These are phyloP conservation scores for Rhynchonycteris naso DNA, from an alignment of 2,797 vertebrate genomes.

Conservation along the genomic window DNA sequence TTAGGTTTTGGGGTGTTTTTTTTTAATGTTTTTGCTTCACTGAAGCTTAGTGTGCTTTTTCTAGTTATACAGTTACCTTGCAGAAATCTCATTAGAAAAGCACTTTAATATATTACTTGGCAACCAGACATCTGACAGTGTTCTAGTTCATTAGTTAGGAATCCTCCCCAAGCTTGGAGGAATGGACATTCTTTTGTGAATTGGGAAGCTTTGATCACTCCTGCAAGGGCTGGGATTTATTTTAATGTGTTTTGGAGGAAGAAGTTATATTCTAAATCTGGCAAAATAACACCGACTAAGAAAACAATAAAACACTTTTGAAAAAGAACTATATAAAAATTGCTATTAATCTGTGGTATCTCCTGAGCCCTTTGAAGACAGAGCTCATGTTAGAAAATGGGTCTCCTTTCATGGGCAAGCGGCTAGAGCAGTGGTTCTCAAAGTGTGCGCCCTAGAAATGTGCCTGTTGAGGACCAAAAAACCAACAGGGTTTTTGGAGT, in stretches of 20 bases:
- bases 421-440: conserved; percentile 7
- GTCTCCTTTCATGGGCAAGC: conserved; percentile 68
- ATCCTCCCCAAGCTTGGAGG: conserved; percentile 28
- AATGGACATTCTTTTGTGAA: conserved; percentile 56
- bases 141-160: conserved; percentile 72
- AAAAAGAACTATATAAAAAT: conserved; percentile 28
- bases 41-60: conserved; percentile 71
- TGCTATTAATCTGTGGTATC: conserved; percentile 48
- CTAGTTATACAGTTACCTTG: conserved; percentile 73
- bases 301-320: conserved; percentile 23
- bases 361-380: conserved; percentile 73
- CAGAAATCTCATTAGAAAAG: conserved; percentile 74
- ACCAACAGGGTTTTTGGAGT: no score
- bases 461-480: no score
- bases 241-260: conserved; percentile 24
- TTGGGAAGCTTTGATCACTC: not conserved
- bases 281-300: conserved; percentile 57
- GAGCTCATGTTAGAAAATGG: conserved; percentile 60
- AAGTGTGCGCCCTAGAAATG: no score
- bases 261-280: not conserved
- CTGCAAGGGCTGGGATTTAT: conserved; percentile 44
- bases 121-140: conserved; percentile 59
- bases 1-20: conserved; percentile 50
- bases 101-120: conserved; percentile 81
- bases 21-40: conserved; percentile 79